Evolutionary conservation across 2,888 invertebrate genomes (phyloP).

Genomic region (Synanthedon tipuliformis): DNA sequence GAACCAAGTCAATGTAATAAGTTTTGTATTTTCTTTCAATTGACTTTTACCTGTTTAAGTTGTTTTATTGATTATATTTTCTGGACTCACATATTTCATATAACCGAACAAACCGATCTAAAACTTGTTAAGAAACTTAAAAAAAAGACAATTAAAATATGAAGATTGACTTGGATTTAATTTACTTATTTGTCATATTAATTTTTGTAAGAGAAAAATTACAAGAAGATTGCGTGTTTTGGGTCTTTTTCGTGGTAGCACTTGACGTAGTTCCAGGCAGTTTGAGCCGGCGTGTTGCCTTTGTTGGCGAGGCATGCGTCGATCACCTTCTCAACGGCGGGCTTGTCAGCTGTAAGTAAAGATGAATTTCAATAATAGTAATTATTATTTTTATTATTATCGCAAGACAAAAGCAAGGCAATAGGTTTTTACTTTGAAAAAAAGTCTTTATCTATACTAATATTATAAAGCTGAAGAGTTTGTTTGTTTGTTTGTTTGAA

Average conservation of each 20-base stretch:
- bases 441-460: no score
- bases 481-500: no score
- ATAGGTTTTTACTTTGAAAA: no score
- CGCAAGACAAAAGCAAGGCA: no score
- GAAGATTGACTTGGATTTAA: not conserved
- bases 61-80: not conserved
- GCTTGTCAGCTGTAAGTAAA: conserved; percentile 44
- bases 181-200: not conserved
- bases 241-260: conserved; percentile 67
- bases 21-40: not conserved
- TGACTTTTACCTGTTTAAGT: not conserved
- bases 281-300: conserved; percentile 57
- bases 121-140: not conserved
- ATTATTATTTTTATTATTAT: no score
- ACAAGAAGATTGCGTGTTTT: conserved; percentile 59
- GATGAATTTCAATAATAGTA: not conserved
- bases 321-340: conserved; percentile 54
- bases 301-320: conserved; percentile 59
- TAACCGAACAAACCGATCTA: not conserved
- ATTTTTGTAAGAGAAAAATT: conserved; percentile 13
- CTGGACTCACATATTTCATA: not conserved
- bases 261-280: conserved; percentile 66
- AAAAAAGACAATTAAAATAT: not conserved
- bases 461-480: no score
- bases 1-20: no score